Base-by-base conservation (phyloP, 2,113 vertebrate genomes). In the Xenopus laevis region DNA sequence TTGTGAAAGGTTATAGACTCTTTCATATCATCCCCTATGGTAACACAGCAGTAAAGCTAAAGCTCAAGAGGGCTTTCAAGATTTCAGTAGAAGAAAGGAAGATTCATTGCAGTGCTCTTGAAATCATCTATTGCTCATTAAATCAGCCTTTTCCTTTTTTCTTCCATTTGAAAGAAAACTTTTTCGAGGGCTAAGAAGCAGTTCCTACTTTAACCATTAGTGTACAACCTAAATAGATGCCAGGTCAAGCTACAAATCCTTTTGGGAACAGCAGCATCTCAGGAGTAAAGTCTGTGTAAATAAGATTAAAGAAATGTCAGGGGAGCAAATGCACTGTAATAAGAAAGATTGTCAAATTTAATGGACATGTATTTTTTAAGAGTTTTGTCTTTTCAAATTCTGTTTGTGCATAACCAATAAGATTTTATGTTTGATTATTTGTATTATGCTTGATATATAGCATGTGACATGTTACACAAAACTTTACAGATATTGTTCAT, bases 51-150 rank as follows among this genome's bases (percentile, higher is more conserved):
- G 13, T 46, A 57, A 79, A 60, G 4, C 45, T 71, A 47, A 61
- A 72, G 4, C 13, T 62, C 23, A 58, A 10, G 12, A 47, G 45
- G 46, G 44, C 2, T 79, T 81, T 82, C 58, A 12, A 77, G 77
- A 21, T 74, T 67, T 18, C 7, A 76, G 62, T 61, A 78, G 33
- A 57, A 81, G 47, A 47, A 72, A 40, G 6, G 33, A 40, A n/a
- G 4, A 0, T 52, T 75, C 73, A 75, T 75, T 61, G 73, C 65
- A 5, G 57, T 58, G 33, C 65, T 68, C 73, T n/a, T 60, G 65
- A 74, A 74, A 74, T 61, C 72, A 55, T 75, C 73, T 62, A 12
- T 75, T 68, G 46, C 73, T 75, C 65, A 75, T 75, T 75, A 75
- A 75, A 69, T 30, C 65, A 75, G 17, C 57, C 53, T 18, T 40